Base-by-base conservation (phyloP, 2,888 invertebrate genomes). In the Osmoderma eremita region DNA sequence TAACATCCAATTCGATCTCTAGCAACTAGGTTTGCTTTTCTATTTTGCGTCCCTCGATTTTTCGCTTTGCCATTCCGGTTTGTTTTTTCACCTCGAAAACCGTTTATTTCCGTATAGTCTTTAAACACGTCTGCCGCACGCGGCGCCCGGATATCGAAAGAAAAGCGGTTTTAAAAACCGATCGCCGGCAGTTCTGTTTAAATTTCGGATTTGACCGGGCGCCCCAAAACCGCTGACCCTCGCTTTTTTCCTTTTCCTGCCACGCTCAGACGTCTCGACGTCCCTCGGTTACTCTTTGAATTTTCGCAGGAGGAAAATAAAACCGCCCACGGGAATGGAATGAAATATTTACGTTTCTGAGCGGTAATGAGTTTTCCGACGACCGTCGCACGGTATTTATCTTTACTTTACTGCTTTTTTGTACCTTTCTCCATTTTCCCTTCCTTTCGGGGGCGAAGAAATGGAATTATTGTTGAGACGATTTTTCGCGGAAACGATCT, bases 141-240 rank as follows among this genome's bases (percentile, higher is more conserved):
- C 38, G 20, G 18, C 10, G 15, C 13, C 15, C 30, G 30, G 42
- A 8, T 58, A 58, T 24, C 22, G 42, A 58, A 15, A 3, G 22
- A 13, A 42, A 24, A 58, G 24, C 22, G 42, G 15, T 42, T 58
- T 58, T 58, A 58, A 58, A 42, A 22, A 42, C 42, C 58, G 42
- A 58, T 42, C 42, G 15, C n/a, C 42, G 5, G 24, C 22, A 22
- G 24, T 58, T 58, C 24, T 45, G 58, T 58, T 58, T 58, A 58
- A 42, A 58, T 58, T 58, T 58, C 42, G 58, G 22, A 58, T 58
- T 58, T 45, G 24, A 24, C 42, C 42, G 53, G 38, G n/a, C 42
- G 24, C 15, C 15, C 15, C 5, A 45, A 17, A 58, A 8, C 22
- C 15, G 42, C 36, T 4, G 13, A 30, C n/a, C 15, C 8, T 41